Percentiles rank a stretch among this genome's conserved stretches.
Evolutionary conservation across 2,113 vertebrate species (phyloP).

Genomic region (Gavialis gangeticus): DNA sequence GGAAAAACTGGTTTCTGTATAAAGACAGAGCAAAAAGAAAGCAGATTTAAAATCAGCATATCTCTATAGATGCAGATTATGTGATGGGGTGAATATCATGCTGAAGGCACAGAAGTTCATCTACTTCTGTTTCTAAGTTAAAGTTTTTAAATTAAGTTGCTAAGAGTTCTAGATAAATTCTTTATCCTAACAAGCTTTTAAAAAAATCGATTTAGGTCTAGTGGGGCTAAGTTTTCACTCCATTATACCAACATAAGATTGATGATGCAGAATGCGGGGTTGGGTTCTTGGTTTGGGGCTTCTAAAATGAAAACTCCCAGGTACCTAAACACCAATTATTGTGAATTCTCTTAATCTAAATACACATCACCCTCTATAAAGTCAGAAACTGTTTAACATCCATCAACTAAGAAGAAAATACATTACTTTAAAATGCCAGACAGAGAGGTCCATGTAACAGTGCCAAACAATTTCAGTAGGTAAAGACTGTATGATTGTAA

Average conservation of each 20-base stretch:
- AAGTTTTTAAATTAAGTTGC: background rate
- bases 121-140: background rate
- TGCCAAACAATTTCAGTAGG: no score
- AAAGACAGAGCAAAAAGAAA: slow-evolving; percentile 11
- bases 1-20: slow-evolving; percentile 25
- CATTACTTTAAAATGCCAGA: no score
- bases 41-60: slow-evolving; percentile 47
- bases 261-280: background rate
- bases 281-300: background rate
- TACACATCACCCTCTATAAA: background rate
- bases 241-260: background rate
- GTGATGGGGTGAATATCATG: background rate
- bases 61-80: background rate
- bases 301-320: background rate
- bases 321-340: background rate
- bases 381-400: background rate
- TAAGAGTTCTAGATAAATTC: background rate
- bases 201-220: no score
- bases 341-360: background rate
- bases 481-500: no score
- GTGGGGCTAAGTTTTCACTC: background rate
- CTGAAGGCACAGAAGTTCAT: background rate
- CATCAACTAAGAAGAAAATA: background rate
- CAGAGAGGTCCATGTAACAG: no score
- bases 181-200: no score